These are phyloP conservation scores for Caenorhabditis sp. DNA, from an alignment of 2,888 invertebrate genomes.

Conservation along the genomic window DNA sequence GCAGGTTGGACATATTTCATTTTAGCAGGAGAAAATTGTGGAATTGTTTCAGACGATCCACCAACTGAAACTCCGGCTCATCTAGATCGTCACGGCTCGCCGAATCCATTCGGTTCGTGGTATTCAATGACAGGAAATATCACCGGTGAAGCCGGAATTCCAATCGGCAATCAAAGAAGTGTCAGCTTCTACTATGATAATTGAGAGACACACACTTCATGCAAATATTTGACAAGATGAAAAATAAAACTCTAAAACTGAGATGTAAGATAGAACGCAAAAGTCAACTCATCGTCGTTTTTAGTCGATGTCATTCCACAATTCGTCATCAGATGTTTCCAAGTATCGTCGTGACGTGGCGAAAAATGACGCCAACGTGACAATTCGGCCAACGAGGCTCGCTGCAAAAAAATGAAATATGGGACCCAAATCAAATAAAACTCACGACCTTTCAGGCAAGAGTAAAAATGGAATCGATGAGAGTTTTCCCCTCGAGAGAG, in stretches of 20 bases:
- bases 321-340: constrained; percentile 29
- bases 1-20: no score
- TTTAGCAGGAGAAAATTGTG: neutral
- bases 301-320: constrained; percentile 26
- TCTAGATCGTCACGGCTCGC: constrained; percentile 40
- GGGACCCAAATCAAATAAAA: neutral
- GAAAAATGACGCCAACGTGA: constrained; percentile 58
- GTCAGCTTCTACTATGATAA: constrained; percentile 51
- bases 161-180: constrained; percentile 46
- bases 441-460: no score
- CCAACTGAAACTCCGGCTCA: constrained; percentile 28
- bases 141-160: constrained; percentile 51
- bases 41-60: constrained; percentile 28
- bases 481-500: no score
- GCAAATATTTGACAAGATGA: neutral
- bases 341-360: constrained; percentile 27
- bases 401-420: constrained; percentile 25
- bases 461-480: no score
- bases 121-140: constrained; percentile 53
- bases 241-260: constrained; percentile 10
- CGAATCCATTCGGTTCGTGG: constrained; percentile 56
- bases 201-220: neutral
- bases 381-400: constrained; percentile 52
- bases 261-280: constrained; percentile 34
- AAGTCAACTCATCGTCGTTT: constrained; percentile 24